phyloP scores from a whole-genome alignment of 2,797 vertebrate species.

The Mus caroli region DNA sequence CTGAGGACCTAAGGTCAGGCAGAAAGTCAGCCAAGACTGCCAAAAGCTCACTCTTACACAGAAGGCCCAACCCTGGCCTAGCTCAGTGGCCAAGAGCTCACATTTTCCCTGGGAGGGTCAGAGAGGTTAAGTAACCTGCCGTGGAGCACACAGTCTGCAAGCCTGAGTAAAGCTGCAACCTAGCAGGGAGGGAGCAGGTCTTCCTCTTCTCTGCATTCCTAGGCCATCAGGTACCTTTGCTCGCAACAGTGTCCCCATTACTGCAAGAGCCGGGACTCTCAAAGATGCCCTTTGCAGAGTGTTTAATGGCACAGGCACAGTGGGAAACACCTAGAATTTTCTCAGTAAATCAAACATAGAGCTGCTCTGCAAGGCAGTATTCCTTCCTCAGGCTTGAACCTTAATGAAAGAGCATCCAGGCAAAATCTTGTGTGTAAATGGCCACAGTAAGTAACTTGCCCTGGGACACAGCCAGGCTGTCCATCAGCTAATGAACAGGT shows the following conservation, averaged over 20 bases:
- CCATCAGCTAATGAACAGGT: rapidly evolving
- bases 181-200: rapidly evolving
- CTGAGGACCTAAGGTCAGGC: neutral
- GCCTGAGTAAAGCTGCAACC: rapidly evolving
- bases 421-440: neutral
- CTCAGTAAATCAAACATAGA: neutral
- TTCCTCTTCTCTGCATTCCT: neutral
- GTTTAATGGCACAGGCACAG: rapidly evolving
- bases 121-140: neutral
- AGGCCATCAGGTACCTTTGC: neutral
- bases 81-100: neutral
- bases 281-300: neutral
- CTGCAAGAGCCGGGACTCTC: neutral
- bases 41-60: neutral
- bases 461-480: neutral
- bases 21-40: neutral
- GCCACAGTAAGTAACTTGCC: neutral
- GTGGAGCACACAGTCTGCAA: neutral
- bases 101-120: neutral
- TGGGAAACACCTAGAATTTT: neutral
- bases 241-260: too few relatives aligned
- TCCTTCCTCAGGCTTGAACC: rapidly evolving
- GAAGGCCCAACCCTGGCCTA: rapidly evolving
- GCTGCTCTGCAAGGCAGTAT: rapidly evolving
- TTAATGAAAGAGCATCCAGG: neutral